Percentiles rank a stretch among this genome's conserved stretches.
phyloP scores from a whole-genome alignment of 2,113 vertebrate genomes.

The Agapornis roseicollis region DNA sequence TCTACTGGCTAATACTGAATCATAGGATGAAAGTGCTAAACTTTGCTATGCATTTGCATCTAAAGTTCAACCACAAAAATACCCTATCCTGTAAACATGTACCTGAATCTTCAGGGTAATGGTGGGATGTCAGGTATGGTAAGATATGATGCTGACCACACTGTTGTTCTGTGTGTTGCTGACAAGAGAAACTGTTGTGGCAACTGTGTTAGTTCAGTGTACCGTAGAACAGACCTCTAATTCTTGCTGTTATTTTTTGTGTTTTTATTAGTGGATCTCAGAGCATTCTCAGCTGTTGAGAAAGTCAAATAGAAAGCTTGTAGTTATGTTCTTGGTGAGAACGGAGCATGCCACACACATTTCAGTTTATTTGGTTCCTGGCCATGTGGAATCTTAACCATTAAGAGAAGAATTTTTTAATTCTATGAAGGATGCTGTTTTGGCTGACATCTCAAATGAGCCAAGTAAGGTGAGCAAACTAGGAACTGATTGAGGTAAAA shows the following conservation, averaged over 20 bases:
- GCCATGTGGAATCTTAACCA: neutral
- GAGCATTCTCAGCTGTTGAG: neutral
- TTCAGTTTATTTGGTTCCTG: neutral
- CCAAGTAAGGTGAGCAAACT: neutral
- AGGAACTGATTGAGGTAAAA: neutral
- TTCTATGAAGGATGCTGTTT: neutral
- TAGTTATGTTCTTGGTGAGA: neutral
- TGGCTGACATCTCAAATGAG: neutral
- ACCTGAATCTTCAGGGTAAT: neutral
- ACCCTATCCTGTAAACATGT: accelerated
- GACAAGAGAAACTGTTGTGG: neutral
- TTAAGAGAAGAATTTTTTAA: neutral
- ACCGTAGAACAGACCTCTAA: neutral
- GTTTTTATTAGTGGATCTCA: neutral
- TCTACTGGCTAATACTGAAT: neutral
- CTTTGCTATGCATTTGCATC: neutral
- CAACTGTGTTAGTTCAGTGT: neutral
- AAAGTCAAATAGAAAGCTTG: neutral
- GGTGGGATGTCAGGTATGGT: accelerated
- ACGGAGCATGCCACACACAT: neutral
- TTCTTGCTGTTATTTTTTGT: neutral
- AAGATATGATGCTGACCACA: neutral
- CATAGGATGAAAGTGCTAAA: neutral
- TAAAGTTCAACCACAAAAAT: neutral
- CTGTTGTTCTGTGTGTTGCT: neutral